These are phyloP conservation scores for Sebastes baramenuke DNA, from an alignment of 2,797 vertebrate genomes.

Conservation along the genomic window DNA sequence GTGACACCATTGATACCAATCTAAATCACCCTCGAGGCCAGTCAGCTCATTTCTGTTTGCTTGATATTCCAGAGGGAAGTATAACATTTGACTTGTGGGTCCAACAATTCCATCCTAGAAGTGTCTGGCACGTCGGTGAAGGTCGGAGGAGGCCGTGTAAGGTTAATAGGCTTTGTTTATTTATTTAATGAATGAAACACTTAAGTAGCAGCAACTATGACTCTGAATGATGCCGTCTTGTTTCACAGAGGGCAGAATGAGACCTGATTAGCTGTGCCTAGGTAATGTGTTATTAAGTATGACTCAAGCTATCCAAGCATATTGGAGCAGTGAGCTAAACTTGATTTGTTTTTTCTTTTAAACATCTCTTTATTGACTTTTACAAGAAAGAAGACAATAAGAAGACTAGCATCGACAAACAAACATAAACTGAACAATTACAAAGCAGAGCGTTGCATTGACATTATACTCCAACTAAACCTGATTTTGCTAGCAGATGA, in stretches of 20 bases:
- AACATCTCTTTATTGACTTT: no score
- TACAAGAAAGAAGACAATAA: no score
- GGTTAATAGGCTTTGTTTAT: not conserved
- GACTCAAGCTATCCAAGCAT: not conserved
- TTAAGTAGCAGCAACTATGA: not conserved
- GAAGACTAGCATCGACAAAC: no score
- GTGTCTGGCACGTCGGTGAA: rapidly evolving
- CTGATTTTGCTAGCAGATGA: not conserved
- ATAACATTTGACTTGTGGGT: not conserved
- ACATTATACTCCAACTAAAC: no score
- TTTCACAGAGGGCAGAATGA: not conserved
- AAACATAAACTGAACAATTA: no score
- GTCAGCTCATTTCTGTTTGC: not conserved
- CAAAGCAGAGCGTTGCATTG: no score
- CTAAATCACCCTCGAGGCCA: not conserved
- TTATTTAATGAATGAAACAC: not conserved
- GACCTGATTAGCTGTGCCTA: not conserved
- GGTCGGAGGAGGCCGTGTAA: not conserved
- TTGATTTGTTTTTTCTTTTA: not conserved
- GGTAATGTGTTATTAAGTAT: not conserved
- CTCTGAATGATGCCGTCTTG: not conserved
- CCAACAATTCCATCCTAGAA: not conserved
- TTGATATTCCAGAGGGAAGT: not conserved
- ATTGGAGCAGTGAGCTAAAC: not conserved
- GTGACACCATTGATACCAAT: not conserved